phyloP scores from a whole-genome alignment of 1,140 invertebrate genomes.

The Scylla paramamosain region DNA sequence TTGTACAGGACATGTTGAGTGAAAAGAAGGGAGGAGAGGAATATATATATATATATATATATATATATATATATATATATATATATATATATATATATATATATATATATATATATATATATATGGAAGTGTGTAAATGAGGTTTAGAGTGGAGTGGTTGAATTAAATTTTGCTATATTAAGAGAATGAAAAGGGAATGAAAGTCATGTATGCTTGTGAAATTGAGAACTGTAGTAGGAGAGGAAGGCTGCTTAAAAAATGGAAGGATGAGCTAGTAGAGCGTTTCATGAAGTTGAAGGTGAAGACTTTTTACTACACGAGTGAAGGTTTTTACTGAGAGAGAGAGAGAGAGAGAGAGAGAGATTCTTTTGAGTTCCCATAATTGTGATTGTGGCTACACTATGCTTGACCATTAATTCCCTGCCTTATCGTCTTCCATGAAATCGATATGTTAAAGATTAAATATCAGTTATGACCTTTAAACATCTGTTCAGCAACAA shows the following conservation, averaged over 20 bases:
- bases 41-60: too few species aligned
- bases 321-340: background rate
- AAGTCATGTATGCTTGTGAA: background rate
- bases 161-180: background rate
- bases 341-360: slow-evolving; percentile 22
- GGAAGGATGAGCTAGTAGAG: background rate
- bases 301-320: background rate
- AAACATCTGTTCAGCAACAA: too few species aligned
- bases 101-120: slow-evolving; percentile 58
- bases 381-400: too few species aligned
- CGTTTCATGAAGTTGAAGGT: background rate
- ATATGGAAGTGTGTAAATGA: too few species aligned
- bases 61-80: slow-evolving; percentile 57
- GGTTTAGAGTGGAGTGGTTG: background rate
- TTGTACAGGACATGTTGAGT: too few species aligned
- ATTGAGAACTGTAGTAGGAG: too few species aligned
- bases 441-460: too few species aligned
- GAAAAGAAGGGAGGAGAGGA: too few species aligned
- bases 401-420: too few species aligned
- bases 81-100: slow-evolving; percentile 59
- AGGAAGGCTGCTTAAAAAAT: too few species aligned
- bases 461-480: too few species aligned
- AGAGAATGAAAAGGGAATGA: background rate
- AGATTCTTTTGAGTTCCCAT: background rate
- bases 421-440: too few species aligned